These are phyloP conservation scores for Miichthys miiuy DNA, from an alignment of 2,797 vertebrate species.

Conservation along the genomic window DNA sequence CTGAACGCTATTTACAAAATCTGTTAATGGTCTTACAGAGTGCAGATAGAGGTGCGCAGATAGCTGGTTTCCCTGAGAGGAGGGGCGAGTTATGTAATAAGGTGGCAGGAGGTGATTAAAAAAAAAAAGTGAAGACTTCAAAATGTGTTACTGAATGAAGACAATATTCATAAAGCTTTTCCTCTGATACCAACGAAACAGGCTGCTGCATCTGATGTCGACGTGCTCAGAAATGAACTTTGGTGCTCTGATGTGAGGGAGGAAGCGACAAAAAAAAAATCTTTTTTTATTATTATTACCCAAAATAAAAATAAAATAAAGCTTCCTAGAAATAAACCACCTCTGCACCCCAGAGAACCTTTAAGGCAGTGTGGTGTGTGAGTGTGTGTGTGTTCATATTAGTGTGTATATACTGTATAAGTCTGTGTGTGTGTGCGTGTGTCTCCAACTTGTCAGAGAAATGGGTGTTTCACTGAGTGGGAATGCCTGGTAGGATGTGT, in stretches of 20 bases:
- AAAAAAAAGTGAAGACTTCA: slow-evolving; percentile 34
- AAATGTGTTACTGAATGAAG: slow-evolving; percentile 53
- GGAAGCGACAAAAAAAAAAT: slow-evolving; percentile 4
- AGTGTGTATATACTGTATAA: not conserved
- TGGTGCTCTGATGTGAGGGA: slow-evolving; percentile 15
- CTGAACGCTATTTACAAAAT: slow-evolving; percentile 20
- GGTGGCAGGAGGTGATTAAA: slow-evolving; percentile 38
- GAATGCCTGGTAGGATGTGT: slow-evolving; percentile 89
- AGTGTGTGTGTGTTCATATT: slow-evolving; percentile 7
- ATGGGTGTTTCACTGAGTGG: slow-evolving; percentile 86
- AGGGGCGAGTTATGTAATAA: slow-evolving; percentile 49
- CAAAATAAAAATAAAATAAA: not conserved
- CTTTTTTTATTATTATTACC: slow-evolving; percentile 1
- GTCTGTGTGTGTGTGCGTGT: slow-evolving; percentile 18
- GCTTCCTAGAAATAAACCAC: slow-evolving; percentile 55
- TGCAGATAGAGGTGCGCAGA: slow-evolving; percentile 1
- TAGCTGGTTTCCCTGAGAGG: slow-evolving; percentile 22
- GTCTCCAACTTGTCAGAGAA: slow-evolving; percentile 58
- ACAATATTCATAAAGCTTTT: slow-evolving; percentile 28
- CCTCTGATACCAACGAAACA: slow-evolving; percentile 15
- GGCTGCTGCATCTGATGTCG: slow-evolving; percentile 13
- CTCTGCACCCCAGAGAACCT: slow-evolving; percentile 42
- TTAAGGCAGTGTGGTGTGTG: slow-evolving; percentile 24
- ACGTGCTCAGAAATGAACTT: slow-evolving; percentile 28
- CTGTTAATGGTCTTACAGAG: slow-evolving; percentile 35